Evolutionary conservation across 2,888 invertebrate genomes (phyloP).

Genomic region (Sericinus montela): DNA sequence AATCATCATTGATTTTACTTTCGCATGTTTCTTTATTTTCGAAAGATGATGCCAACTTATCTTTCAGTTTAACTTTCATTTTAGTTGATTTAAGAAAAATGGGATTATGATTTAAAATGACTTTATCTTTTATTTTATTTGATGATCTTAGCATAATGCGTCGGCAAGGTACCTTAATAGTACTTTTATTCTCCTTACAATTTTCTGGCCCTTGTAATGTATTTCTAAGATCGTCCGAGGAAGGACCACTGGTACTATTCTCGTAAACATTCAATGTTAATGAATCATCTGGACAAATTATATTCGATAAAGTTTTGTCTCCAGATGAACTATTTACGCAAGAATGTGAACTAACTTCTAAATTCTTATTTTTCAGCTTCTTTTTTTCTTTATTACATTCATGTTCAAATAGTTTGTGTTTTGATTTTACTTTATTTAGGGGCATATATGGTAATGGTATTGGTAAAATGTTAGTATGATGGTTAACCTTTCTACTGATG

Average conservation of each 20-base stretch:
- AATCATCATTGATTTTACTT: not conserved
- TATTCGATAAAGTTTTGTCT: slow-evolving; percentile 13
- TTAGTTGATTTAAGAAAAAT: slow-evolving; percentile 22
- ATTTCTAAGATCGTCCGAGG: not conserved
- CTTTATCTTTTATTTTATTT: slow-evolving; percentile 30
- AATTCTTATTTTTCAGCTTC: slow-evolving; percentile 3
- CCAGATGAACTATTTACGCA: not conserved
- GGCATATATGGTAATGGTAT: slow-evolving; percentile 53
- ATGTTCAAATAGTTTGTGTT: not conserved
- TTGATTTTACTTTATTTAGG: slow-evolving; percentile 2
- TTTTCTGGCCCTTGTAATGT: slow-evolving; percentile 1
- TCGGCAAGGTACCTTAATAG: slow-evolving; percentile 24
- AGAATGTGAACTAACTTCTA: not conserved
- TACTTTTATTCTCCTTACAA: slow-evolving; percentile 36
- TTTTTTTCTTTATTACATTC: not conserved
- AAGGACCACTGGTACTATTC: not conserved
- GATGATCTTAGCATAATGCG: slow-evolving; percentile 46
- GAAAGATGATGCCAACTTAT: too few species aligned
- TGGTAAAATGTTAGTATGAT: slow-evolving; percentile 34
- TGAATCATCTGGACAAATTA: slow-evolving; percentile 12
- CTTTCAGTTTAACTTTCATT: slow-evolving; percentile 27
- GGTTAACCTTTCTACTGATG: slow-evolving; percentile 45
- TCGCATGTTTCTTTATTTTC: not conserved
- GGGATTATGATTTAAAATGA: not conserved
- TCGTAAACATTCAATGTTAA: not conserved